Evolutionary conservation across 2,113 vertebrate genomes (phyloP), one percentile per base, ranked within the genome.

Genomic region (Petromus typicus): DNA sequence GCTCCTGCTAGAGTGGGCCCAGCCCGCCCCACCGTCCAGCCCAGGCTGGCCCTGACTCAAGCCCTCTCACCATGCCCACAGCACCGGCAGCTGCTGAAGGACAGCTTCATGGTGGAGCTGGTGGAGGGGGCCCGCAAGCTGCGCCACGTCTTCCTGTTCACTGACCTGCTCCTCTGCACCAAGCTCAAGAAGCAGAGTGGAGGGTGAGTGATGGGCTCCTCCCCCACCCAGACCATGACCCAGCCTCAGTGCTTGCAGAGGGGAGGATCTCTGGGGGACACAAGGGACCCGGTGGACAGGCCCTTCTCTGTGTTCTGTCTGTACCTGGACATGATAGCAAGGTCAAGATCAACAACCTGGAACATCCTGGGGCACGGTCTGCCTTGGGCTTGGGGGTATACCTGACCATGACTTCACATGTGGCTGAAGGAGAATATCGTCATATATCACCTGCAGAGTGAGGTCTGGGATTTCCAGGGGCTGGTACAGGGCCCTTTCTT

Each of bases 21-120:
- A 14, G 63, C 11, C 13, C 5, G 8, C 40, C 63, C 32, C 23
- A 5, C 80, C 45, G 45, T 23, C 11, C 23, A 22, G 0, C 4
- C 87, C 0, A 1, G 1, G 27, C 0, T 30, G 25, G 45, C 5
- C 20, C 88, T 97, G 67, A 97, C 81, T 23, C 2, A 40, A 54
- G 7, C n/a, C 14, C 54, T 48, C 23, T 93, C 30, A 81, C 63
- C 5, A 43, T 92, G 86, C 56, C 71, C 10, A 7, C 98, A 99
- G 99, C 98, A 99, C 97, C 99, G 99, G 63, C 99, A 99, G 98
- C 98, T 99, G 89, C 98, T 99, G 95, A 99, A 99, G 97, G 99
- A 99, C 98, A 98, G 99, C 94, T 99, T 99, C 98, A 99, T 99
- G 99, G 99, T 99, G 97, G 99, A 99, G 98, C 98, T 99, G 95